phyloP scores from a whole-genome alignment of 2,113 vertebrate species.

The Xenopus borealis region DNA sequence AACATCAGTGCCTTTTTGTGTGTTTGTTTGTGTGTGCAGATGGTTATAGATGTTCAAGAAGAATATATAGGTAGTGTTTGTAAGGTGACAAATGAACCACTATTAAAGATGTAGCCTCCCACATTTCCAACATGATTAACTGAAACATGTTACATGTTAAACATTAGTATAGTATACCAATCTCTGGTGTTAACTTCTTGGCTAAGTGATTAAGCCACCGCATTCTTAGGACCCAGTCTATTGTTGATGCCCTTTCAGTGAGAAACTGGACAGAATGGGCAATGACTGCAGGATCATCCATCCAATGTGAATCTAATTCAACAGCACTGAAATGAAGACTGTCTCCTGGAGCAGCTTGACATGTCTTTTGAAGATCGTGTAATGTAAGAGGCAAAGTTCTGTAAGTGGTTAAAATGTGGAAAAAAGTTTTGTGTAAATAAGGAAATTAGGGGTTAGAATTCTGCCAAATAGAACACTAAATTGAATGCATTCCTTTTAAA shows the following conservation, averaged over 20 bases:
- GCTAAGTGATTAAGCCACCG: slow-evolving; percentile 85
- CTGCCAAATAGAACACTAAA: too few relatives aligned
- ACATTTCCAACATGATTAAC: too few relatives aligned
- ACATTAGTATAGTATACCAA: slow-evolving; percentile 52
- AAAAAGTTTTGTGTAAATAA: too few relatives aligned
- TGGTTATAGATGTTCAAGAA: too few relatives aligned
- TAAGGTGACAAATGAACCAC: too few relatives aligned
- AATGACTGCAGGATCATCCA: slow-evolving; percentile 72
- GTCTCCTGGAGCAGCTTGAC: slow-evolving; percentile 74
- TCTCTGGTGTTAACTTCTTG: slow-evolving; percentile 70
- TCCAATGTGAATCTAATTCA: slow-evolving; percentile 58
- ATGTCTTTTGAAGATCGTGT: slow-evolving; percentile 75
- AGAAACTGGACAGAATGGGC: slow-evolving; percentile 78
- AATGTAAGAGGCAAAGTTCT: slow-evolving; percentile 82
- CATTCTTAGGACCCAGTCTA: slow-evolving; percentile 87
- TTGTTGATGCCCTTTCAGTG: slow-evolving; percentile 81
- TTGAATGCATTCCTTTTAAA: too few relatives aligned
- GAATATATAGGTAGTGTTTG: too few relatives aligned
- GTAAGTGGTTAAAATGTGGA: slow-evolving; percentile 37
- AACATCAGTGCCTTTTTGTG: too few relatives aligned
- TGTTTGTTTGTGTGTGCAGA: too few relatives aligned
- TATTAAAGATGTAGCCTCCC: too few relatives aligned
- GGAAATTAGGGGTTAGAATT: too few relatives aligned
- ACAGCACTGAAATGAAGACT: slow-evolving; percentile 67
- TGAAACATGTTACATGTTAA: too few relatives aligned